Percentiles rank a stretch among this genome's conserved stretches.
These are phyloP conservation scores for Drosophila arawakana DNA, from an alignment of 1,140 invertebrate genomes.

Conservation along the genomic window DNA sequence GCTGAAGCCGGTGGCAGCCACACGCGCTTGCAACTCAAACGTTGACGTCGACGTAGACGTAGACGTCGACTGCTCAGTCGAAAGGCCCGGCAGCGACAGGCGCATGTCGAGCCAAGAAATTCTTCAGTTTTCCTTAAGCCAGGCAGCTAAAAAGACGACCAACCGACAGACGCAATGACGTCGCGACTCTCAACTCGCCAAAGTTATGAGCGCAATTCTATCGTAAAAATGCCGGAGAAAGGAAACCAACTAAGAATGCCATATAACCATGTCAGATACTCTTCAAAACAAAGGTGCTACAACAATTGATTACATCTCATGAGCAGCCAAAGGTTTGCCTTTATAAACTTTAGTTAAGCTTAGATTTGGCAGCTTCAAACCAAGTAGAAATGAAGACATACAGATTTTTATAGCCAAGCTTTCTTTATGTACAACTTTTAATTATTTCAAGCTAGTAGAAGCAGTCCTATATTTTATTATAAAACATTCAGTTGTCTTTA, in stretches of 20 bases:
- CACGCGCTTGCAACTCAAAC: conserved; percentile 55
- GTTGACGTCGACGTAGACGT: background rate
- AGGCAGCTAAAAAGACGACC: conserved; percentile 60
- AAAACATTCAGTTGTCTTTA: too few relatives aligned
- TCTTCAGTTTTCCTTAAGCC: conserved; percentile 62
- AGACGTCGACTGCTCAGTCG: conserved; percentile 13
- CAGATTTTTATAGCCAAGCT: too few relatives aligned
- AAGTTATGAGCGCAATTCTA: conserved; percentile 81
- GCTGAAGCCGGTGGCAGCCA: conserved; percentile 53
- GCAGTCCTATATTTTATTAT: too few relatives aligned
- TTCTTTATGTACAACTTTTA: too few relatives aligned
- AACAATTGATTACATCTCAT: conserved; percentile 10
- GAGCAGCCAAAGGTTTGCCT: background rate
- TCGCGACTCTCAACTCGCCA: conserved; percentile 43
- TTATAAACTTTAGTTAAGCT: too few relatives aligned
- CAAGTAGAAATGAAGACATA: too few relatives aligned
- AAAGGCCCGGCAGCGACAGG: conserved; percentile 42
- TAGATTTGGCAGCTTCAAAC: too few relatives aligned
- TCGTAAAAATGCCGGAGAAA: conserved; percentile 77
- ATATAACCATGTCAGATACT: conserved; percentile 12
- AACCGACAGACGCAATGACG: conserved; percentile 34
- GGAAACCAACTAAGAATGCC: conserved; percentile 11
- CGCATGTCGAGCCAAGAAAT: conserved; percentile 54
- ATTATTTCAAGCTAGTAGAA: too few relatives aligned
- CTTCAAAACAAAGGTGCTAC: conserved; percentile 9